Conservation (phyloP, 1,140 invertebrate genomes). For the Danaus melanippus region DNA sequence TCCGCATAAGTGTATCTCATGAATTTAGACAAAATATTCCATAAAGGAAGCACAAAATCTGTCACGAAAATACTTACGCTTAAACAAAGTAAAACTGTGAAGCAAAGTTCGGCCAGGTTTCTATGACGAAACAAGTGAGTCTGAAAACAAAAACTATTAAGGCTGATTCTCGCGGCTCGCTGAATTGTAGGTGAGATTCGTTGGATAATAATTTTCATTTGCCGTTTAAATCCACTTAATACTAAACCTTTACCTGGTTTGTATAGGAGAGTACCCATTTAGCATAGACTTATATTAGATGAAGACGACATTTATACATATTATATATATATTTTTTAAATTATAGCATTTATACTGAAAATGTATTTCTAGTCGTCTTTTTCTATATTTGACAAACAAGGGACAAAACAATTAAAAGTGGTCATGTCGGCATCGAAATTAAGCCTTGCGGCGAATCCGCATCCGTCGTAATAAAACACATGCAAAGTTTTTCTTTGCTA, state of each 20-base stretch:
- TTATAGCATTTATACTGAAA: no score
- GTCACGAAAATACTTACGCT: no score
- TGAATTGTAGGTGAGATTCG: conserved; percentile 63
- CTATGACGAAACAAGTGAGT: conserved; percentile 45
- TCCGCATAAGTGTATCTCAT: no score
- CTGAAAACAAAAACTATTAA: conserved; percentile 65
- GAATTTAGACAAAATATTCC: no score
- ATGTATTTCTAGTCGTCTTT: no score
- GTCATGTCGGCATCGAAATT: conserved; percentile 54
- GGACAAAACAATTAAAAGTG: conserved; percentile 54
- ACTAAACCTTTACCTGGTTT: conserved; percentile 11
- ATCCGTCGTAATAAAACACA: conserved; percentile 69
- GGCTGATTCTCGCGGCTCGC: conserved; percentile 58
- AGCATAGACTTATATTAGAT: no score
- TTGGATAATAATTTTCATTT: conserved; percentile 69
- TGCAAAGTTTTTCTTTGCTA: conserved; percentile 71
- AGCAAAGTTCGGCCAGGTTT: conserved; percentile 40
- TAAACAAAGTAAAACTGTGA: conserved; percentile 20
- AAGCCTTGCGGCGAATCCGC: conserved; percentile 55
- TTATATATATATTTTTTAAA: no score
- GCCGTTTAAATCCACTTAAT: conserved; percentile 64
- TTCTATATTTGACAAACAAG: conserved; percentile 11
- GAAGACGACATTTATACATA: no score
- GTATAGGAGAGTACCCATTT: no score
- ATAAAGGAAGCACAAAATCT: no score